phyloP scores from a whole-genome alignment of 2,797 vertebrate species.

The Eremophila alpestris region DNA sequence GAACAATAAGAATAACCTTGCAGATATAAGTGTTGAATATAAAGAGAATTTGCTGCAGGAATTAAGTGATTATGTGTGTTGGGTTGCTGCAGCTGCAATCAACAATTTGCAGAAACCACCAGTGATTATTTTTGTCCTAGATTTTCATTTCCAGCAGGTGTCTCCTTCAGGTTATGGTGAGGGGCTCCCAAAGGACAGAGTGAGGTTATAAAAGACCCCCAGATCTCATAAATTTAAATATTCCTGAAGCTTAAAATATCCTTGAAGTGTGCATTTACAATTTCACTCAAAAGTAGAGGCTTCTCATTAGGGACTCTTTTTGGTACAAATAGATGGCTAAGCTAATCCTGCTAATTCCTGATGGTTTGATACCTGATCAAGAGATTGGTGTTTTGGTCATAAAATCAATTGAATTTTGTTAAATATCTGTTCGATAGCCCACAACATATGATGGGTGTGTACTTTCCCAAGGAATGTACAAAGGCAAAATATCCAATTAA shows the following conservation, averaged over 20 bases:
- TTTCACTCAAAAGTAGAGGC: not conserved
- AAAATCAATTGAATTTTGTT: not conserved
- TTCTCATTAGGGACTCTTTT: not conserved
- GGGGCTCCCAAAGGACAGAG: not conserved
- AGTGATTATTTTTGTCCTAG: not conserved
- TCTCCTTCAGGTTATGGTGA: not conserved
- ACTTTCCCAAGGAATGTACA: not conserved
- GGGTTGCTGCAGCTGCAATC: not conserved
- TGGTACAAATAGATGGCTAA: not conserved
- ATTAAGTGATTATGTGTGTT: not conserved
- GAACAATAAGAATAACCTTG: not conserved
- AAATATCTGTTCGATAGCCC: not conserved
- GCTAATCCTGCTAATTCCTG: not conserved
- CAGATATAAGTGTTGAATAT: not conserved
- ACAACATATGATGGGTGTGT: not conserved
- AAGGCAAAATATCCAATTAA: not conserved
- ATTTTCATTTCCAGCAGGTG: constrained; percentile 24
- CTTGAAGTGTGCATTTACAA: not conserved
- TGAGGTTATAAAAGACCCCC: not conserved
- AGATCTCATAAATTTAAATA: not conserved
- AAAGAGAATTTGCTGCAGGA: not conserved
- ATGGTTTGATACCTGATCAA: not conserved
- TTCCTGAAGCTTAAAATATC: constrained; percentile 6
- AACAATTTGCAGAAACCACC: not conserved
- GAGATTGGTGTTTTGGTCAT: not conserved